Conservation (phyloP, 2,888 invertebrate genomes). For the Hemaris fuciformis region DNA sequence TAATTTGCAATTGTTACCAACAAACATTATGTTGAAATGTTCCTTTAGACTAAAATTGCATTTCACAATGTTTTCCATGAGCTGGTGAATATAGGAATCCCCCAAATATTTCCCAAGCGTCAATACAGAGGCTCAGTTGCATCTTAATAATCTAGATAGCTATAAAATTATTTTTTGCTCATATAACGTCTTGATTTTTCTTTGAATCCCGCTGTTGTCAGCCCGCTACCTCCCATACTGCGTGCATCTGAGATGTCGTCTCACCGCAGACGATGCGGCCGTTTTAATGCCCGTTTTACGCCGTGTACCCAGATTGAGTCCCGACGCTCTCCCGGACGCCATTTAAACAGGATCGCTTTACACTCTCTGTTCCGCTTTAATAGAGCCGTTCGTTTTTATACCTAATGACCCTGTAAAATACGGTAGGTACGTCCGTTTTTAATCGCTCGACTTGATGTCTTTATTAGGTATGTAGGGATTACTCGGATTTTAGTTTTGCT, state of each 20-base stretch:
- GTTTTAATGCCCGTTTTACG: slow-evolving; percentile 69
- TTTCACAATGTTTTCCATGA: no score
- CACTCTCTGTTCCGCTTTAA: slow-evolving; percentile 67
- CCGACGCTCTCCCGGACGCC: slow-evolving; percentile 37
- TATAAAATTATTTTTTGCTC: no score
- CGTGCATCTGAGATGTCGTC: slow-evolving; percentile 24
- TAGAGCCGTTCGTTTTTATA: slow-evolving; percentile 68
- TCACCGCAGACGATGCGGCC: slow-evolving; percentile 44
- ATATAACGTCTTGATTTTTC: not conserved
- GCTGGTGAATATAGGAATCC: no score
- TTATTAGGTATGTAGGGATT: slow-evolving; percentile 24
- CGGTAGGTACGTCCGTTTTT: slow-evolving; percentile 34
- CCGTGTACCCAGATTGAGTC: slow-evolving; percentile 68
- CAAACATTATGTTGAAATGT: no score
- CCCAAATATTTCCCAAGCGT: no score
- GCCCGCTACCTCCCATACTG: slow-evolving; percentile 25
- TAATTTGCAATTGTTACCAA: no score
- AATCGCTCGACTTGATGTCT: slow-evolving; percentile 14
- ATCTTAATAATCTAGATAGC: no score
- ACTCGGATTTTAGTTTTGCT: not conserved
- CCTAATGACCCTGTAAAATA: slow-evolving; percentile 67
- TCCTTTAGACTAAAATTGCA: no score
- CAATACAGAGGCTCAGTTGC: no score
- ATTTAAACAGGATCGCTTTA: slow-evolving; percentile 67
- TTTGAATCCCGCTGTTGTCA: not conserved